phyloP scores from a whole-genome alignment of 2,888 invertebrate genomes.

The Anticlea derivata region DNA sequence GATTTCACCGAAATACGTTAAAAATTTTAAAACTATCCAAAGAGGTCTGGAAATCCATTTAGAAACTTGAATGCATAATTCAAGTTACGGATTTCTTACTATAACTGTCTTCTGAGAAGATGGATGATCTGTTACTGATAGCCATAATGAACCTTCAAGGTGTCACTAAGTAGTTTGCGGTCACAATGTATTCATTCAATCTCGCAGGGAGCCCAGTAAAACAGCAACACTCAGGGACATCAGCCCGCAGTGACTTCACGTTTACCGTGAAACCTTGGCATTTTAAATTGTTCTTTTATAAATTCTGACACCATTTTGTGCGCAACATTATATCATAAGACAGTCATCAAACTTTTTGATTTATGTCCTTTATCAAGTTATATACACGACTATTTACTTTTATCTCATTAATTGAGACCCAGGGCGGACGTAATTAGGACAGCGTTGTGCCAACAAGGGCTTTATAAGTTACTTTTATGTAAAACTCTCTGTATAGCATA shows the following conservation, averaged over 20 bases:
- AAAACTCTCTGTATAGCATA: too few species aligned
- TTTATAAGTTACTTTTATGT: too few species aligned
- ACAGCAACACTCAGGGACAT: slow-evolving; percentile 19
- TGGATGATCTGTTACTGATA: slow-evolving; percentile 1
- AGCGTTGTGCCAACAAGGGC: too few species aligned
- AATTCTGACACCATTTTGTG: slow-evolving; percentile 28
- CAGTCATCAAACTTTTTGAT: slow-evolving; percentile 11
- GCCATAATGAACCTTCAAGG: slow-evolving; percentile 1
- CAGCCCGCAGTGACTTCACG: slow-evolving; percentile 23
- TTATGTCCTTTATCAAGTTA: neutral
- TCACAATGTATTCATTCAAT: slow-evolving; percentile 2
- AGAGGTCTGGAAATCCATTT: neutral
- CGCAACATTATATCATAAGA: slow-evolving; percentile 26
- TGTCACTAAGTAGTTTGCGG: neutral
- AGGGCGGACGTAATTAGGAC: too few species aligned
- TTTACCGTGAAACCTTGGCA: slow-evolving; percentile 32
- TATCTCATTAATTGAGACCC: neutral
- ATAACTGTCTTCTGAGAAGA: slow-evolving; percentile 6
- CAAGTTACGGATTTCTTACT: slow-evolving; percentile 7
- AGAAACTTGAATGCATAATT: slow-evolving; percentile 3
- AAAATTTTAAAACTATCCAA: slow-evolving; percentile 11
- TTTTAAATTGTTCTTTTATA: slow-evolving; percentile 25
- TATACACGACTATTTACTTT: neutral
- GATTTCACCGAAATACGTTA: slow-evolving; percentile 1
- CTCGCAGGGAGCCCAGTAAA: slow-evolving; percentile 1